These are phyloP conservation scores for Alligator sinensis DNA, from an alignment of 2,113 vertebrate genomes.

Conservation along the genomic window DNA sequence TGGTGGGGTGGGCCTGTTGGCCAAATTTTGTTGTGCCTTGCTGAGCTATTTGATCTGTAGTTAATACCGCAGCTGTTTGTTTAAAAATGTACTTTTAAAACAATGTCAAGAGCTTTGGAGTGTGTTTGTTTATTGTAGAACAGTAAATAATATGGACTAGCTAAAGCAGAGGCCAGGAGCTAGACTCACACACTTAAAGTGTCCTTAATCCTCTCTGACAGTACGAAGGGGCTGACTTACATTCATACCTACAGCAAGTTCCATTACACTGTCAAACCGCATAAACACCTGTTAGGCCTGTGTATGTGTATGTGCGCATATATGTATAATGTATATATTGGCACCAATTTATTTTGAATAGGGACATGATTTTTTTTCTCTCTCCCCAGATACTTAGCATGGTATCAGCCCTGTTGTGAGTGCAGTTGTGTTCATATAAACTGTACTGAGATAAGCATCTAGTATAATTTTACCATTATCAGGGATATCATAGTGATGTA, in stretches of 20 bases:
- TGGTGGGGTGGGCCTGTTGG: no score
- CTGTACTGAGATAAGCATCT: background rate
- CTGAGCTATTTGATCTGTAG: background rate
- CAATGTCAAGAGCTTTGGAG: background rate
- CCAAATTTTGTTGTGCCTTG: background rate
- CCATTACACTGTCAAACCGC: accelerated
- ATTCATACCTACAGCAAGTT: accelerated
- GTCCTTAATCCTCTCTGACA: no score
- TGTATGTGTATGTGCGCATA: no score
- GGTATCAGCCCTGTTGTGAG: background rate
- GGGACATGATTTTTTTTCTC: background rate
- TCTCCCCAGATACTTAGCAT: background rate
- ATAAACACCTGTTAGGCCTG: background rate
- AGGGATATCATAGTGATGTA: background rate
- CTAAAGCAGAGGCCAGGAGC: background rate
- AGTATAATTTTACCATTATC: background rate
- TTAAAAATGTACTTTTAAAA: background rate
- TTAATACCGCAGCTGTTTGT: background rate
- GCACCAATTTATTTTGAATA: background rate
- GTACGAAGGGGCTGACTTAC: no score
- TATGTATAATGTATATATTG: no score
- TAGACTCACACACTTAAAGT: no score
- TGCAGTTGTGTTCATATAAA: background rate
- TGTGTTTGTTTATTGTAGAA: background rate
- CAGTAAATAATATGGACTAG: background rate